Percentiles rank a stretch among this genome's conserved stretches.
These are phyloP conservation scores for Ophion ventricosus DNA, from an alignment of 2,888 invertebrate species.

Conservation along the genomic window DNA sequence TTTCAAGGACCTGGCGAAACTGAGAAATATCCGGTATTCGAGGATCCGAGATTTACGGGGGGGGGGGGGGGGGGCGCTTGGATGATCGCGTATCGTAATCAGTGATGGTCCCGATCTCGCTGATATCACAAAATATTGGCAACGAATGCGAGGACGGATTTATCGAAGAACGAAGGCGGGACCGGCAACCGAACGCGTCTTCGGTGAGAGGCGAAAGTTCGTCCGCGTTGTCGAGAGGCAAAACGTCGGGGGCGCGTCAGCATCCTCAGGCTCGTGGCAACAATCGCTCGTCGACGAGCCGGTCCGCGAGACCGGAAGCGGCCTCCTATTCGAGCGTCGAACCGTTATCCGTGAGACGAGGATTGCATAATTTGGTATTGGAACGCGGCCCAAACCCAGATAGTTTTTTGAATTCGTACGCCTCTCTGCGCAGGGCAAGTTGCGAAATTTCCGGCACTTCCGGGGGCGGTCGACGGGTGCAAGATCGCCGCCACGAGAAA, in stretches of 20 bases:
- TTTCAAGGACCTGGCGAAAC: background rate
- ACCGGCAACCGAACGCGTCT: constrained; percentile 71
- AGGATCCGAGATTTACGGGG: background rate
- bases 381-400: constrained; percentile 76
- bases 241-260: constrained; percentile 26
- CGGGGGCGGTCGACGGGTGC: constrained; percentile 40
- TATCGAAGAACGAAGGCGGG: constrained; percentile 67
- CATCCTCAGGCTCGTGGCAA: constrained; percentile 31
- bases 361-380: constrained; percentile 76
- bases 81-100: constrained; percentile 7
- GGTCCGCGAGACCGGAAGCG: constrained; percentile 71
- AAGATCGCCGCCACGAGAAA: constrained; percentile 38
- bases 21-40: background rate
- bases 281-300: constrained; percentile 48
- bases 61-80: no score
- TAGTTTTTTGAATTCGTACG: constrained; percentile 72
- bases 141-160: constrained; percentile 54
- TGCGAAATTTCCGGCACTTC: constrained; percentile 41
- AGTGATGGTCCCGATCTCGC: constrained; percentile 58
- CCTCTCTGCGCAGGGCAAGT: constrained; percentile 24
- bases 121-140: constrained; percentile 18
- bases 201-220: constrained; percentile 67
- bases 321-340: constrained; percentile 74
- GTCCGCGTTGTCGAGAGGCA: constrained; percentile 55
- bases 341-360: constrained; percentile 78